Conservation (phyloP, 2,113 vertebrate species). For the Nestor notabilis region DNA sequence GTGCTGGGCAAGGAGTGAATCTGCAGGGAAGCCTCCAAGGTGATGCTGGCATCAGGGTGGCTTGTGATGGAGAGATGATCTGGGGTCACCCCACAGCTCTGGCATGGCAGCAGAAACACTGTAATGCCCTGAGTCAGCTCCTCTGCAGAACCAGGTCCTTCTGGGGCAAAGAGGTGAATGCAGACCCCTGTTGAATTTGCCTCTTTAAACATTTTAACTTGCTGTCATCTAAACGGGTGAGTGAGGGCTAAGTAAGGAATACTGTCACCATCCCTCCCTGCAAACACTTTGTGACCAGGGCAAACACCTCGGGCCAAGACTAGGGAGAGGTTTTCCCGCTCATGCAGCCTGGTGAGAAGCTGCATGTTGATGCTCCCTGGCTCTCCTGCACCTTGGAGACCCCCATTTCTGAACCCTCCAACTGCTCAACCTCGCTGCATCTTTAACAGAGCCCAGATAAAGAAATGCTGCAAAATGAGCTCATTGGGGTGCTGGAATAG, state of each 20-base stretch:
- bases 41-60: background rate
- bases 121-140: background rate
- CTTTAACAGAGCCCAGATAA: background rate
- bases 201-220: background rate
- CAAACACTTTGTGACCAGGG: background rate
- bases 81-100: background rate
- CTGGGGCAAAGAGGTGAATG: background rate
- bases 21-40: background rate
- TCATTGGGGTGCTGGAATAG: background rate
- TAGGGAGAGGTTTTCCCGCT: background rate
- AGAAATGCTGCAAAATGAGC: conserved; percentile 19
- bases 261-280: background rate
- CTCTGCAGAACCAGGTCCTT: background rate
- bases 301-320: background rate
- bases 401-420: background rate
- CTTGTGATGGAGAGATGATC: background rate
- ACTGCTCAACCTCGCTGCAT: background rate
- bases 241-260: background rate
- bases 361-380: background rate
- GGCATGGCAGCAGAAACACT: background rate
- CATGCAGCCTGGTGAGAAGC: background rate
- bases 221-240: background rate
- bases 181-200: no score
- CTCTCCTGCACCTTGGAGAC: background rate
- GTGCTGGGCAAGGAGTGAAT: background rate